phyloP scores from a whole-genome alignment of 2,888 invertebrate species.

The Drosophila robusta region DNA sequence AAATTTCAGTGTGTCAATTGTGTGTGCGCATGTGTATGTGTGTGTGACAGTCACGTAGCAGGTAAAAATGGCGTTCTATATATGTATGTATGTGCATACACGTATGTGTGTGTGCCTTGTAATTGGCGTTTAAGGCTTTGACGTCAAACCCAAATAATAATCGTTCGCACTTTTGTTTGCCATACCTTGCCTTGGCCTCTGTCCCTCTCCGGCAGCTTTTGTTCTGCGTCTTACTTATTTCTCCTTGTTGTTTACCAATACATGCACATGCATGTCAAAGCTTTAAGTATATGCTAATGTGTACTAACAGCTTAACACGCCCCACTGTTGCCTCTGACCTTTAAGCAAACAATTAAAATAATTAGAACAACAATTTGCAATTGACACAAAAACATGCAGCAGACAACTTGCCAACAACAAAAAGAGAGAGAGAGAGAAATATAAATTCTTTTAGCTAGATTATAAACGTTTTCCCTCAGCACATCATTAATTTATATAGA shows the following conservation, averaged over 20 bases:
- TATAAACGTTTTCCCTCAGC: constrained; percentile 45
- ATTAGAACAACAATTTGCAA: constrained; percentile 69
- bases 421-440: neutral
- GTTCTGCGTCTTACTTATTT: constrained; percentile 39
- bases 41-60: constrained; percentile 56
- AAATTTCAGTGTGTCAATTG: constrained; percentile 80
- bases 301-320: constrained; percentile 20
- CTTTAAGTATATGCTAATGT: constrained; percentile 29
- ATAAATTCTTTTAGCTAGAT: constrained; percentile 28
- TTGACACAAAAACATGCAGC: constrained; percentile 43
- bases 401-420: constrained; percentile 7
- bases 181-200: constrained; percentile 9
- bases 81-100: constrained; percentile 22
- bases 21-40: constrained; percentile 34
- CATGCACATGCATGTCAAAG: constrained; percentile 5
- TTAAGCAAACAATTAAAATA: constrained; percentile 67
- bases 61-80: constrained; percentile 43
- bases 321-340: constrained; percentile 46
- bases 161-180: constrained; percentile 75
- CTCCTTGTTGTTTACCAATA: constrained; percentile 15
- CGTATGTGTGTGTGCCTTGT: constrained; percentile 44
- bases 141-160: constrained; percentile 80
- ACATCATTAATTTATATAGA: constrained; percentile 69
- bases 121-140: constrained; percentile 79
- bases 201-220: constrained; percentile 16